Conservation (phyloP, 2,888 invertebrate species). For the Heliconius ethilla region DNA sequence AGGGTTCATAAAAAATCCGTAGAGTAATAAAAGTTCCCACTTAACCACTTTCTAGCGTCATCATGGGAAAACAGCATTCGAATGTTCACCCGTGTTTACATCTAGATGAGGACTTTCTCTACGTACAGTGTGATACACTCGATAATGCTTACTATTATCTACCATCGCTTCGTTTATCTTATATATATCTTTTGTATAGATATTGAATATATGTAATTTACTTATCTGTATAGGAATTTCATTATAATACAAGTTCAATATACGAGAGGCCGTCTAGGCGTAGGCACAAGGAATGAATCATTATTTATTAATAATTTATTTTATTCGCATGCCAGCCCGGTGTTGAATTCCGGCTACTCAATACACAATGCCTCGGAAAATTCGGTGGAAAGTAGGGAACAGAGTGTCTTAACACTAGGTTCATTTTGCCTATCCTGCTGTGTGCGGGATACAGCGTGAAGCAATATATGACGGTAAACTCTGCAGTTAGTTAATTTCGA, state of each 20-base stretch:
- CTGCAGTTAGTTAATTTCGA: background rate
- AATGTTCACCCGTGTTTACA: conserved; percentile 48
- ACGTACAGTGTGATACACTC: conserved; percentile 37
- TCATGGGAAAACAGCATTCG: conserved; percentile 71
- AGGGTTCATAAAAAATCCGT: conserved; percentile 33
- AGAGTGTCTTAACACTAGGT: too few species aligned
- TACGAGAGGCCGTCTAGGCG: background rate
- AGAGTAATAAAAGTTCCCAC: conserved; percentile 44
- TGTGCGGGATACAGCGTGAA: too few species aligned
- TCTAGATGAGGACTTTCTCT: conserved; percentile 50
- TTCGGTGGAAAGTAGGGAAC: too few species aligned
- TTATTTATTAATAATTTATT: too few species aligned
- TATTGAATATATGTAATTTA: background rate
- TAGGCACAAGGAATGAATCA: too few species aligned
- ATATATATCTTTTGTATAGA: background rate
- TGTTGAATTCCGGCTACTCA: too few species aligned
- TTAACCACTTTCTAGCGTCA: conserved; percentile 68
- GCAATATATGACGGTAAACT: background rate
- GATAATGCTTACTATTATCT: conserved; percentile 38
- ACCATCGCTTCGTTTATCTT: background rate
- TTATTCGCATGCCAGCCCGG: too few species aligned
- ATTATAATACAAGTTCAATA: background rate
- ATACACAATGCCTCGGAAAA: too few species aligned
- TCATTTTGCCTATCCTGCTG: too few species aligned
- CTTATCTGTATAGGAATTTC: background rate